These are phyloP conservation scores for Callipepla californica DNA, from an alignment of 2,113 vertebrate species.

Conservation along the genomic window DNA sequence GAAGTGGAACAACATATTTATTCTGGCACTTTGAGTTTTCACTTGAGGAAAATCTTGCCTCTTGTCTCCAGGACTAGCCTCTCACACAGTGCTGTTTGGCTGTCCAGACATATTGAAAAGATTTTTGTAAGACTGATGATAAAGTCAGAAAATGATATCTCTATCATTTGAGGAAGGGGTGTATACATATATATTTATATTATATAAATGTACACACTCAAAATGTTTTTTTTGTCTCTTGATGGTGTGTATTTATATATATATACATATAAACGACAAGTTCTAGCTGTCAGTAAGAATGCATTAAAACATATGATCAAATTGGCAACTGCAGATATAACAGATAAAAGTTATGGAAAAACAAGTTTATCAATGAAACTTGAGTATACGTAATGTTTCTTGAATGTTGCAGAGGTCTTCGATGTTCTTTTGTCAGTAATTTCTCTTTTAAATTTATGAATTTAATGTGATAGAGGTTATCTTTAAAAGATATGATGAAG, in stretches of 20 bases:
- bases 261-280: neutral
- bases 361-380: neutral
- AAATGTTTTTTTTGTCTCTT: no score
- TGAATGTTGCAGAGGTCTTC: neutral
- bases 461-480: neutral
- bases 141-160: neutral
- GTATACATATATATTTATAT: no score
- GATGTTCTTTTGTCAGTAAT: neutral
- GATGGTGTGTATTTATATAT: no score
- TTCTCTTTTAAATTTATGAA: neutral
- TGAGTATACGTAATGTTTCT: neutral
- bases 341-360: neutral
- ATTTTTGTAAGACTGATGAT: neutral
- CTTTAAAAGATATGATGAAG: neutral
- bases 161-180: neutral
- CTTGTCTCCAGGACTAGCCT: neutral
- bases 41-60: neutral
- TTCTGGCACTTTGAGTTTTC: neutral
- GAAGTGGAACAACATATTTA: neutral
- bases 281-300: neutral
- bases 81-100: neutral
- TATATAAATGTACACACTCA: no score
- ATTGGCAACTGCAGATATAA: neutral
- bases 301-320: neutral
- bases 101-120: neutral